Evolutionary conservation across 2,113 vertebrate genomes (phyloP), one percentile per base, ranked within the genome.

Genomic region (Myrmecophaga tridactyla): DNA sequence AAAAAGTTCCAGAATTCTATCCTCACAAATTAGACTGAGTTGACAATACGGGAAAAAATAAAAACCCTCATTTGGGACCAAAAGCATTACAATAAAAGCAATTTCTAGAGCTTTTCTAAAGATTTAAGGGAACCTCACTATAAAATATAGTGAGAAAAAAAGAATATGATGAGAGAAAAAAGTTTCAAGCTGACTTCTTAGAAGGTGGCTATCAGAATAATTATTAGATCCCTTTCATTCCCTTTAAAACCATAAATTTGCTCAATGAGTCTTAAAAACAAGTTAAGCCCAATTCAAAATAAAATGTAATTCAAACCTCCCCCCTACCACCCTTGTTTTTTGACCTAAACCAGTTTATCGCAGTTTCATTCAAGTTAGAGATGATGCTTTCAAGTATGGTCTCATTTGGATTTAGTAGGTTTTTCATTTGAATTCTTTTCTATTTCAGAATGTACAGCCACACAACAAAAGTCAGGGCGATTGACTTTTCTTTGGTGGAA

Each of bases 391-490:
- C 73, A 63, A 20, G 25, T 21, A 51, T 6, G 1, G 46, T 76
- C 77, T 62, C n/a, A 70, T n/a, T 43, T 31, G 78, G 4, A 75
- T 15, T 67, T 25, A 73, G 73, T 4, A 62, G n/a, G 20, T 18
- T 89, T 89, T 76, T n/a, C 10, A 10, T 75, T 84, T 62, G 6
- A 70, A 39, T 46, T 78, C 14, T 69, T 89, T 39, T 12, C 23
- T 27, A 62, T 4, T 4, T 63, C 80, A 91, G 65, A 62, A 29
- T 1, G 2, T 18, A 15, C 14, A 62, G 31, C 48, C 63, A 75
- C 29, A 34, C 39, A 90, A n/a, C 21, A 73, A 46, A 89, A 96
- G 81, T 46, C 67, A 84, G 92, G 34, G 5, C 4, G 39, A 51
- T 11, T n/a, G 69, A 1, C 7, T 77, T 60, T 89, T 78, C 84